phyloP scores from a whole-genome alignment of 2,113 vertebrate species.

The Gulo gulo region DNA sequence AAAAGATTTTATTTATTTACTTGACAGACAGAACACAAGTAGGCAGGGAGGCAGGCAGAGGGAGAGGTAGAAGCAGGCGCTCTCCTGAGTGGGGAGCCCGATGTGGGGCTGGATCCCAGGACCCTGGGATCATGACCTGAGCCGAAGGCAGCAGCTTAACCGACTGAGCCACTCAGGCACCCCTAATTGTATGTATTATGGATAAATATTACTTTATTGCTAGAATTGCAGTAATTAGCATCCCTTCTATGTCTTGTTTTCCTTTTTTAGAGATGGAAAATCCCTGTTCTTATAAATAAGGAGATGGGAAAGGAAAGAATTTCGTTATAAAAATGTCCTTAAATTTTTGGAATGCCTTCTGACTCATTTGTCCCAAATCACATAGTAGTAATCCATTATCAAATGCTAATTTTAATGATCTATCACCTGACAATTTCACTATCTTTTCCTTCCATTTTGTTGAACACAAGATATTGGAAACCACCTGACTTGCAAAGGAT shows the following conservation, averaged over 20 bases:
- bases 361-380: background rate
- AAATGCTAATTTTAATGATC: background rate
- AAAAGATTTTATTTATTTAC: too few relatives aligned
- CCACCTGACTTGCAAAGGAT: background rate
- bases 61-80: too few relatives aligned
- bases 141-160: too few relatives aligned
- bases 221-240: background rate
- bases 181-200: background rate
- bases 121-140: too few relatives aligned
- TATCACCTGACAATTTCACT: background rate
- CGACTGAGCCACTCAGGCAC: too few relatives aligned
- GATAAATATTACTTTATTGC: slow-evolving; percentile 16
- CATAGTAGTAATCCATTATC: background rate
- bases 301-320: background rate
- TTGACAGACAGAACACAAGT: too few relatives aligned
- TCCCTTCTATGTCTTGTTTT: slow-evolving; percentile 11
- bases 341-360: background rate
- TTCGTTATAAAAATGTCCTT: background rate
- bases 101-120: too few relatives aligned
- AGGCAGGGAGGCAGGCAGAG: too few relatives aligned
- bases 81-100: too few relatives aligned
- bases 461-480: background rate
- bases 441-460: background rate
- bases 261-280: slow-evolving; percentile 24
- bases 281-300: background rate